These are phyloP conservation scores for Taenioides sp. DNA, from an alignment of 2,797 vertebrate species.

Conservation along the genomic window DNA sequence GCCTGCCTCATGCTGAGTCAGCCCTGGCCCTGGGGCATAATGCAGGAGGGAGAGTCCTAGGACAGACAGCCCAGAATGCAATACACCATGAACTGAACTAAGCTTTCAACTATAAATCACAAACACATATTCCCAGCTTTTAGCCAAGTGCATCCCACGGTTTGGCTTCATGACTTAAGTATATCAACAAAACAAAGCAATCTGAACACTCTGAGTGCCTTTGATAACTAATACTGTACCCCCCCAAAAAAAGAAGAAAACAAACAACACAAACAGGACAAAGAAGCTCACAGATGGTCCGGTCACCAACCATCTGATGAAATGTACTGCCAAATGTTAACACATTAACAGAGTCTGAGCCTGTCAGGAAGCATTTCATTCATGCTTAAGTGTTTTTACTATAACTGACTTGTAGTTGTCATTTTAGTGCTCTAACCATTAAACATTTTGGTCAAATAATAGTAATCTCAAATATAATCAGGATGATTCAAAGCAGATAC, in stretches of 20 bases:
- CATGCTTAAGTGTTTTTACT: neutral
- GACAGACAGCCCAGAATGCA: slow-evolving; percentile 68
- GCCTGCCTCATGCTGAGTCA: slow-evolving; percentile 73
- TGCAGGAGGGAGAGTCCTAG: slow-evolving; percentile 58
- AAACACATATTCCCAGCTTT: slow-evolving; percentile 31
- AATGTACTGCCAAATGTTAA: slow-evolving; percentile 42
- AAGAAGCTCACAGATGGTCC: slow-evolving; percentile 30
- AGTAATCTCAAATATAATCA: too few species aligned
- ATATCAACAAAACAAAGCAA: too few species aligned
- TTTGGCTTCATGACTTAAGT: slow-evolving; percentile 19
- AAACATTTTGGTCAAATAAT: too few species aligned
- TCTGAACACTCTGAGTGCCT: neutral
- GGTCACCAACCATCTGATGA: slow-evolving; percentile 38
- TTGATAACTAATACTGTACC: slow-evolving; percentile 2
- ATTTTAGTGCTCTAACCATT: too few species aligned
- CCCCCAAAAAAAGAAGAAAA: too few species aligned
- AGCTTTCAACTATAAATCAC: slow-evolving; percentile 55
- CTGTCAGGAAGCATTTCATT: slow-evolving; percentile 17
- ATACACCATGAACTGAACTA: slow-evolving; percentile 40
- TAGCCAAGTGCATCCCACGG: slow-evolving; percentile 25
- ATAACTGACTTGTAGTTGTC: neutral
- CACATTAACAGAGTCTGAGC: slow-evolving; percentile 42
- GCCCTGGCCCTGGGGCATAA: slow-evolving; percentile 56
- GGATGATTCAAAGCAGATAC: too few species aligned
- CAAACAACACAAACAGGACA: slow-evolving; percentile 17